Conservation (phyloP, 1,140 invertebrate species). For the Caerostris darwini region DNA sequence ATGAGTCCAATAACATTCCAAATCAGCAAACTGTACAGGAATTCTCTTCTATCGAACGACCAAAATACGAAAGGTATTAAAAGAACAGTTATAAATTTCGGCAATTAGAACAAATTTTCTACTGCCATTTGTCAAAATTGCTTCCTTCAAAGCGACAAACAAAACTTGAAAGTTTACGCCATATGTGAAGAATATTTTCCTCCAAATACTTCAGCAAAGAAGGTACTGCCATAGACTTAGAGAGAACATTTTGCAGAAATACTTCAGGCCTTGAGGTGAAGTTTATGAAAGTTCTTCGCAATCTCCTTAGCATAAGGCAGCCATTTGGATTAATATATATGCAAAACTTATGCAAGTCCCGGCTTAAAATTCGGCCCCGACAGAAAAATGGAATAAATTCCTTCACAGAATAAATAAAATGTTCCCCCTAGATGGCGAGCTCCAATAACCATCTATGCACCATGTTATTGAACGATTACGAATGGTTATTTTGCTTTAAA, state of each 20-base stretch:
- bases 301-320: conserved; percentile 37
- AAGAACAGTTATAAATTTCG: too few relatives aligned
- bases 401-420: background rate
- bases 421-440: background rate
- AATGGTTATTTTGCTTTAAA: background rate
- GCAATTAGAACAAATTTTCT: too few relatives aligned
- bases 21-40: too few relatives aligned
- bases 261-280: background rate
- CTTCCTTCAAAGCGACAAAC: too few relatives aligned
- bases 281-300: conserved; percentile 2
- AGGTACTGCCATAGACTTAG: background rate
- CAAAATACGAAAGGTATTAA: too few relatives aligned
- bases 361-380: background rate
- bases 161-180: background rate
- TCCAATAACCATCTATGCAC: background rate
- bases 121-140: too few relatives aligned
- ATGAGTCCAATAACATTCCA: too few relatives aligned
- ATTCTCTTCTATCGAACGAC: too few relatives aligned
- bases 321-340: conserved; percentile 58
- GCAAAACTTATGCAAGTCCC: conserved; percentile 29
- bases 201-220: background rate
- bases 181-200: background rate
- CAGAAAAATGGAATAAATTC: conserved; percentile 33
- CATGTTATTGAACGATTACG: background rate
- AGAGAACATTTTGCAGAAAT: background rate